A percentile compares a stretch with the other conserved stretches of the same genome.
phyloP scores from a whole-genome alignment of 2,888 invertebrate genomes.

The Cenopis cana region DNA sequence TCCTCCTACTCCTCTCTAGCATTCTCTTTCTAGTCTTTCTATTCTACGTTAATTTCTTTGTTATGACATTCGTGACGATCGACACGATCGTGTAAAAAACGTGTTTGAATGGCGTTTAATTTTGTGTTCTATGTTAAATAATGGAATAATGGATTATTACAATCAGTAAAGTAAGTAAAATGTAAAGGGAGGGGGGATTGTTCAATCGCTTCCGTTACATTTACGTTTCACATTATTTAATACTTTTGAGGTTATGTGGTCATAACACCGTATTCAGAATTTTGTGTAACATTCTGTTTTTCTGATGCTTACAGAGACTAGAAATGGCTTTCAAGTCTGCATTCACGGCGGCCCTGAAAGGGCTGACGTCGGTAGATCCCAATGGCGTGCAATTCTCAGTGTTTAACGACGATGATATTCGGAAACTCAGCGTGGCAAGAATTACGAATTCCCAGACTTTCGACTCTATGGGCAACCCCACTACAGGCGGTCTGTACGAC shows the following conservation, averaged over 20 bases:
- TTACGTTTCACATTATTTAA: not conserved
- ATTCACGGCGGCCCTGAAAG: constrained; percentile 62
- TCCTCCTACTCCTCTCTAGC: no score
- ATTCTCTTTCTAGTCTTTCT: no score
- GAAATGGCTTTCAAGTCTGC: constrained; percentile 68
- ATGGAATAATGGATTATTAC: constrained; percentile 8
- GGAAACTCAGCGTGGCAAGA: constrained; percentile 91
- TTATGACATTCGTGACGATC: no score
- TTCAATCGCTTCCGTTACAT: not conserved
- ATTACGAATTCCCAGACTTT: constrained; percentile 92
- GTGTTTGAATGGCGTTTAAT: constrained; percentile 13
- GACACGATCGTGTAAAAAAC: constrained; percentile 10
- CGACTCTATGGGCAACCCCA: constrained; percentile 92
- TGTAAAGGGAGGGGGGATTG: not conserved
- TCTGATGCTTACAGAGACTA: constrained; percentile 39
- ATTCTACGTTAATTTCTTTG: no score
- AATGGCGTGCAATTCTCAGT: constrained; percentile 87
- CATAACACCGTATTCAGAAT: not conserved
- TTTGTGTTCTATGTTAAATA: constrained; percentile 6
- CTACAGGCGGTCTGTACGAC: constrained; percentile 96
- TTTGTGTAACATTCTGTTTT: not conserved
- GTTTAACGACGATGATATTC: constrained; percentile 91
- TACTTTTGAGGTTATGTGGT: constrained; percentile 34
- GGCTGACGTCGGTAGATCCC: constrained; percentile 72
- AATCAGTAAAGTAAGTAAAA: constrained; percentile 23